phyloP scores from a whole-genome alignment of 2,888 invertebrate species.

The Nudaria mundana region DNA sequence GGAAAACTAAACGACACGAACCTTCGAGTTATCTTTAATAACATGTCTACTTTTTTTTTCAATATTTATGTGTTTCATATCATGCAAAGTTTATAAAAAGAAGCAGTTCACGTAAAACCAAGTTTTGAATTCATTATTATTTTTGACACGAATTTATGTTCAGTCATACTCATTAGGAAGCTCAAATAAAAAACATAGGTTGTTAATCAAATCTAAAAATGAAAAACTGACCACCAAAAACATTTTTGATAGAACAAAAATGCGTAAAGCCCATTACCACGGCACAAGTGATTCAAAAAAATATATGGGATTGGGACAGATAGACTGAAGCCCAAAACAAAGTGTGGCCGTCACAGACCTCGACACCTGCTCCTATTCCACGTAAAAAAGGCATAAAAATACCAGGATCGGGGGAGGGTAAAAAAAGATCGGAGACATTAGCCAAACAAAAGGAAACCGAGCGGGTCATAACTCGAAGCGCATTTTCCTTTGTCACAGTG shows the following conservation, averaged over 20 bases:
- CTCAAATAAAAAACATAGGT: slow-evolving; percentile 5
- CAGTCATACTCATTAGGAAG: not conserved
- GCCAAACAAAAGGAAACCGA: slow-evolving; percentile 70
- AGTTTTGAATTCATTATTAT: too few species aligned
- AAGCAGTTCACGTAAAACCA: too few species aligned
- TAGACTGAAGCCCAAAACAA: slow-evolving; percentile 47
- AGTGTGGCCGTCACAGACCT: slow-evolving; percentile 48
- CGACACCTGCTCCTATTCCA: slow-evolving; percentile 52
- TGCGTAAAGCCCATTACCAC: too few species aligned
- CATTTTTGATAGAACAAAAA: slow-evolving; percentile 2
- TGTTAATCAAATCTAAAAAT: slow-evolving; percentile 19
- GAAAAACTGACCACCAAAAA: slow-evolving; percentile 5
- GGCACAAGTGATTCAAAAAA: slow-evolving; percentile 33
- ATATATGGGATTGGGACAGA: slow-evolving; percentile 44
- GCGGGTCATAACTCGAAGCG: slow-evolving; percentile 69
- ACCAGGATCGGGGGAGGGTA: slow-evolving; percentile 35
- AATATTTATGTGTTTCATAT: too few species aligned
- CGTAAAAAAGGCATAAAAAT: slow-evolving; percentile 46
- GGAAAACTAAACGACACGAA: too few species aligned
- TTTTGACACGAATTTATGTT: too few species aligned
- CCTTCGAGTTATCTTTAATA: too few species aligned
- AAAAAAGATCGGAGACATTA: slow-evolving; percentile 57
- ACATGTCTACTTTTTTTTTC: too few species aligned
- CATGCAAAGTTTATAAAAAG: too few species aligned
- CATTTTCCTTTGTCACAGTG: slow-evolving; percentile 69